phyloP scores from a whole-genome alignment of 2,888 invertebrate species.

The Lottia gigantea region DNA sequence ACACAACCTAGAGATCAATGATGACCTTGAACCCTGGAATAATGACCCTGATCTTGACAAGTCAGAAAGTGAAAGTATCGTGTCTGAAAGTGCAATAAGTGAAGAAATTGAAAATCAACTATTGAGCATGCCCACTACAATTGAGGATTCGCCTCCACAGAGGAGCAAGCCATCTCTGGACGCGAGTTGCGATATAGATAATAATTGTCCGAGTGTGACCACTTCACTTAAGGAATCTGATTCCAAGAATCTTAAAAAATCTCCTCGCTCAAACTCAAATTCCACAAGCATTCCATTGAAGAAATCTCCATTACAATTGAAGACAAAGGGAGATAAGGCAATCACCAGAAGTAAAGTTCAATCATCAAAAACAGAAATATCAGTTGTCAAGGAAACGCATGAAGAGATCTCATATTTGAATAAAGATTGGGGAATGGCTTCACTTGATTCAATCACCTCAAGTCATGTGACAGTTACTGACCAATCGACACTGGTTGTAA shows the following conservation, averaged over 20 bases:
- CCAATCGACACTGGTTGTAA: not conserved
- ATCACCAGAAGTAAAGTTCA: slow-evolving; percentile 8
- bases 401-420: not conserved
- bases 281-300: not conserved
- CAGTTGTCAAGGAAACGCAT: not conserved
- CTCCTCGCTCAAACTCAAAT: not conserved
- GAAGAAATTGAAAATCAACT: slow-evolving; percentile 42
- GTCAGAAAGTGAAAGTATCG: slow-evolving; percentile 10
- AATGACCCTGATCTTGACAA: not conserved
- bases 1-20: not conserved
- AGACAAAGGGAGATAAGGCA: not conserved
- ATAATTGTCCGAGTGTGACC: not conserved
- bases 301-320: not conserved
- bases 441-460: not conserved
- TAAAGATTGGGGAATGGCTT: not conserved
- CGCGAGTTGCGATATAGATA: not conserved
- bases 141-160: not conserved
- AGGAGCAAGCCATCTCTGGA: not conserved
- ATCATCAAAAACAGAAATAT: not conserved
- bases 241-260: not conserved
- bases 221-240: no score
- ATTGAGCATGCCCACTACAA: slow-evolving; percentile 23
- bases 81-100: slow-evolving; percentile 30
- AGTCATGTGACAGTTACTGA: not conserved
- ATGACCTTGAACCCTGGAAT: slow-evolving; percentile 4